Percentiles rank a stretch among this genome's conserved stretches.
These are phyloP conservation scores for Pyrrhosoma nymphula DNA, from an alignment of 2,888 invertebrate species.

Conservation along the genomic window DNA sequence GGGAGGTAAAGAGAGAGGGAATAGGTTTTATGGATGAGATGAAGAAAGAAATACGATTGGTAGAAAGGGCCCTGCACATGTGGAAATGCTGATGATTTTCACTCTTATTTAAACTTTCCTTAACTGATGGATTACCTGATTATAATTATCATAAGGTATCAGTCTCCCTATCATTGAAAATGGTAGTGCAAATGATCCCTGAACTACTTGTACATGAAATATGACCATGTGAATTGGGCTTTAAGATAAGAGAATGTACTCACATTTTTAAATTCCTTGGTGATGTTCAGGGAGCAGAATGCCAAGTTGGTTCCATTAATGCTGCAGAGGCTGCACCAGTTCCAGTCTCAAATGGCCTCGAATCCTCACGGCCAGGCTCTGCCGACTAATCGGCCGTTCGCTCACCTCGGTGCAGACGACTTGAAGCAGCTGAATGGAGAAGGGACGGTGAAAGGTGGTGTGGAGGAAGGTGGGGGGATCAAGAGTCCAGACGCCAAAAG, in stretches of 20 bases:
- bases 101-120: no score
- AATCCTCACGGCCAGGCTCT: slow-evolving; percentile 74
- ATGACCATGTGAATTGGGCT: no score
- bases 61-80: no score
- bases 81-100: no score
- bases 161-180: no score
- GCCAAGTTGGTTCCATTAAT: slow-evolving; percentile 92
- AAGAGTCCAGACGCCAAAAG: slow-evolving; percentile 51
- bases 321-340: slow-evolving; percentile 88
- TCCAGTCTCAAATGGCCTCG: slow-evolving; percentile 82
- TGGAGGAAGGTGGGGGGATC: slow-evolving; percentile 38
- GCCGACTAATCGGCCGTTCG: slow-evolving; percentile 80
- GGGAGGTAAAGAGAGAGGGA: no score
- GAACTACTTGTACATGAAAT: no score
- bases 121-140: no score
- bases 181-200: no score
- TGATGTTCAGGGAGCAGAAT: slow-evolving; percentile 86
- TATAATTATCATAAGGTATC: no score
- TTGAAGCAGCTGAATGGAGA: not conserved
- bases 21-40: no score
- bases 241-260: not conserved
- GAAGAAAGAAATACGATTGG: no score
- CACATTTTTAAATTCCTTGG: not conserved
- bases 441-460: not conserved
- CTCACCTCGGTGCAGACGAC: slow-evolving; percentile 77